Base-by-base conservation (phyloP, 2,888 invertebrate genomes). In the Corbicula japonica region DNA sequence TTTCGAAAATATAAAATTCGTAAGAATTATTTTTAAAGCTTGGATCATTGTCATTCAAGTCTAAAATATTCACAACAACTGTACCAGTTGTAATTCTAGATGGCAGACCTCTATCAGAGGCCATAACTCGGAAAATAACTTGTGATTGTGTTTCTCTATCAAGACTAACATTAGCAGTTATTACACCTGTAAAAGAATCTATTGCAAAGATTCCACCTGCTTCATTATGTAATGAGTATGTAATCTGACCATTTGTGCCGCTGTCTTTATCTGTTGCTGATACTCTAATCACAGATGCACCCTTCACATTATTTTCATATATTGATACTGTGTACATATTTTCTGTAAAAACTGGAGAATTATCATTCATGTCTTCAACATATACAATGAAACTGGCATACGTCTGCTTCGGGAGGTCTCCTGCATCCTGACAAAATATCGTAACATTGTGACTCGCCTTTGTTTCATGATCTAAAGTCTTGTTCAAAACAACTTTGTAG, bases 311-410 rank as follows among this genome's bases (percentile, higher is more conserved):
- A 75, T 92, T 91, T 73, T 93, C 92, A 2, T 82, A 77, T 12
- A 92, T 66, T 63, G 84, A 84, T 6, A 84, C 86, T 26, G 78
- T 65, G 72, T 90, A 91, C 26, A 86, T 75, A 5, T 78, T 34
- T 50, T 86, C 76, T 2, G 80, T 78, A 74, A 92, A 92, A 23
- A 83, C 58, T 0, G 92, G 92, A 2, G 76, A 60, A 76, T 92
- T 88, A 81, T 92, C 92, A 80, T 92, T 92, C 44, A 86, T 80
- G 78, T 92, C 92, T 6, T 76, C 66, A 5, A 92, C 87, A 52
- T 84, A 80, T 15, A 92, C 86, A 12, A 80, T 65, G 52, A 92
- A 86, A 60, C 77, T 80, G 18, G 88, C 86, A 4, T 63, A 48
- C 26, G 88, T 87, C 5, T 85, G 74, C 62, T 87, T 77, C 2